phyloP scores from a whole-genome alignment of 1,140 invertebrate species.

The Papilio helenus region DNA sequence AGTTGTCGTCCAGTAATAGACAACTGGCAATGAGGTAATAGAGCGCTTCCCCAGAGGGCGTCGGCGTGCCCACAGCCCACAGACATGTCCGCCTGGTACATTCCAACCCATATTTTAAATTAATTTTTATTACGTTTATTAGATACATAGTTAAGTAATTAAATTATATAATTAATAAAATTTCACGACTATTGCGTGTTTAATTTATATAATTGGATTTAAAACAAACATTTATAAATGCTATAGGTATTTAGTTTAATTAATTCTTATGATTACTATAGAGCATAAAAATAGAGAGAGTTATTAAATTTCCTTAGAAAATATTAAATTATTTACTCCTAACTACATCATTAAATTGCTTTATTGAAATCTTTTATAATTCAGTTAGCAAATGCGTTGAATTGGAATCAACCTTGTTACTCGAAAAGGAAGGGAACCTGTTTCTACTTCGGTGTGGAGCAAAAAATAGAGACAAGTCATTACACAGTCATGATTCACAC shows the following conservation, averaged over 20 bases:
- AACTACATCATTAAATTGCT: neutral
- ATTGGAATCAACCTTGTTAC: slow-evolving; percentile 28
- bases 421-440: slow-evolving; percentile 35
- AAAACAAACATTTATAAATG: neutral
- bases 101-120: neutral
- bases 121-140: slow-evolving; percentile 13
- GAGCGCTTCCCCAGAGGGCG: slow-evolving; percentile 67
- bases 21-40: slow-evolving; percentile 72
- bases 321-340: neutral
- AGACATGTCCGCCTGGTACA: slow-evolving; percentile 23
- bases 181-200: neutral
- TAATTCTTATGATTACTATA: neutral
- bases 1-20: slow-evolving; percentile 53
- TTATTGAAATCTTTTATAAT: slow-evolving; percentile 8
- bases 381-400: neutral
- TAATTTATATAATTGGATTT: neutral
- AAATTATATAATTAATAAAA: neutral
- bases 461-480: slow-evolving; percentile 37
- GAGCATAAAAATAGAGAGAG: neutral
- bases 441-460: slow-evolving; percentile 10
- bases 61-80: slow-evolving; percentile 44
- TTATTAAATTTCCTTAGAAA: neutral
- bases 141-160: neutral
- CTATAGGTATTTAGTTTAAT: neutral
- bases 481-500: slow-evolving; percentile 33